Evolutionary conservation across 2,113 vertebrate genomes (phyloP), one percentile per base, ranked within the genome.

Genomic region (Brachyhypopomus occidentalis): DNA sequence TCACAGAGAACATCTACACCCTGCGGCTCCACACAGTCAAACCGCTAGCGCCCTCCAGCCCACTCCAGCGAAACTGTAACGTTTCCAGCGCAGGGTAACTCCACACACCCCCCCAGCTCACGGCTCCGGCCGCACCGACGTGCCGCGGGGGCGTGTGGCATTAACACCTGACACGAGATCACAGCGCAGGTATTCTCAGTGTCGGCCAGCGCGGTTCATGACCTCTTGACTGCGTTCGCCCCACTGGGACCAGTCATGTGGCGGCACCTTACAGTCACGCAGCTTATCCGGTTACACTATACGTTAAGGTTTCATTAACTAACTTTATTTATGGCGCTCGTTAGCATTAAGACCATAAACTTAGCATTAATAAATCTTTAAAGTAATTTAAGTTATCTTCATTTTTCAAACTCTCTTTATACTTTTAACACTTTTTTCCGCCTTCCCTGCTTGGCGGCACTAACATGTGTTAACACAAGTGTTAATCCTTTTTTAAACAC

Each of bases 61-160:
- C 58, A 82, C 74, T 72, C 38, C 5, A 78, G 0, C 73, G 59
- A 77, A 77, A 80, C 60, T 63, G 36, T 72, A 55, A n/a, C n/a
- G 52, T 25, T 38, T 81, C 48, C 75, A 66, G 14, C 34, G 6
- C 60, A 63, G 48, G 45, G 38, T 72, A 67, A 36, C 22, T 27
- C 27, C 20, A 20, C 6, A 45, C 19, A 20, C 30, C n/a, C 34
- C n/a, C 34, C 72, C 4, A 45, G n/a, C 25, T 60, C 73, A 23
- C 56, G 63, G 52, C 23, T 1, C 36, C 52, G 55, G 72, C 72
- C 25, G 45, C 48, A 60, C 59, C 6, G 77, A 30, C 63, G 17
- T n/a, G 30, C 9, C 0, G 27, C 22, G 77, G 38, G 52, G 34
- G 38, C 16, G 58, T 22, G 4, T 22, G 25, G 63, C 59, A 79